Percentiles rank a stretch among this genome's conserved stretches.
Conservation (phyloP, 2,888 invertebrate genomes). For the Fissipunctia ypsillon region DNA sequence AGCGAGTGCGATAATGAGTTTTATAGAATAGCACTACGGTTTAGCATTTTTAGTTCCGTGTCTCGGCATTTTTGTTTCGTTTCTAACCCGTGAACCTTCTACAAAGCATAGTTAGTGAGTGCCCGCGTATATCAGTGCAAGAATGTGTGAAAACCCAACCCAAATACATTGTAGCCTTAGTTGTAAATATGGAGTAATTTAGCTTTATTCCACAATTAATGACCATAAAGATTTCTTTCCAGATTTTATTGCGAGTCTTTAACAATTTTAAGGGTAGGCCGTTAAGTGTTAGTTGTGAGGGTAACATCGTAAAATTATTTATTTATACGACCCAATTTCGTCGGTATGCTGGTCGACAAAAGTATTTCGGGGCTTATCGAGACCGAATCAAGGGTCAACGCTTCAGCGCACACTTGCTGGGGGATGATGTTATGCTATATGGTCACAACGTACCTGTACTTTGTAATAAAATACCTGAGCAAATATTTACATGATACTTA, state of each 20-base stretch:
- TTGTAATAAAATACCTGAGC: conserved; percentile 23
- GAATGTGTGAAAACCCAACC: conserved; percentile 53
- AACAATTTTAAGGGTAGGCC: conserved; percentile 81
- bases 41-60: not conserved
- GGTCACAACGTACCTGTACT: not conserved
- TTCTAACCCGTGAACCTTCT: not conserved
- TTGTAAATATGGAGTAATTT: conserved; percentile 66
- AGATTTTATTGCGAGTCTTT: conserved; percentile 78
- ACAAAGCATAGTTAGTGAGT: conserved; percentile 6
- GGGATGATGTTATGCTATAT: conserved; percentile 74
- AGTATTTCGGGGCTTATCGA: conserved; percentile 88
- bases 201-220: conserved; percentile 72
- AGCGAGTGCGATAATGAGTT: not conserved
- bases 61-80: not conserved
- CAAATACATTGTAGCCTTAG: conserved; percentile 61
- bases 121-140: conserved; percentile 34
- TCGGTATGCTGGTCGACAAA: conserved; percentile 86
- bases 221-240: conserved; percentile 74
- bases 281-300: conserved; percentile 84
- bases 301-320: conserved; percentile 87
- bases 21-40: not conserved
- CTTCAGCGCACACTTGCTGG: conserved; percentile 83
- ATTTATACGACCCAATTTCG: conserved; percentile 88
- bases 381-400: conserved; percentile 88
- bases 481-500: conserved; percentile 4